Evolutionary conservation across 1,140 invertebrate genomes (phyloP), one percentile per base, ranked within the genome.

Genomic region (Eueides isabella): DNA sequence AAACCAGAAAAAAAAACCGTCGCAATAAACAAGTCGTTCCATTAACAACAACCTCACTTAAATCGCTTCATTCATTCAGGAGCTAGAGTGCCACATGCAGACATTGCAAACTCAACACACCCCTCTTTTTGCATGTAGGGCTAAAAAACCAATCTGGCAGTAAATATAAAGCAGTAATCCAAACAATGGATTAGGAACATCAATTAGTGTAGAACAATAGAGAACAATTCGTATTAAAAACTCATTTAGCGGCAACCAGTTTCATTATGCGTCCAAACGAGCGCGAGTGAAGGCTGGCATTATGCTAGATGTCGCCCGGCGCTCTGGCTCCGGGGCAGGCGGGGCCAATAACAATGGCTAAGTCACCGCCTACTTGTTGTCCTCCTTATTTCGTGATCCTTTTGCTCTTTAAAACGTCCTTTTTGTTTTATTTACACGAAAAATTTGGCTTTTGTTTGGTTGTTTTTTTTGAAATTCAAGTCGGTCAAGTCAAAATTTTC

Each of bases 141-240:
- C n/a, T n/a, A n/a, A n/a, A 44, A 48, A 48, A 19, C 16, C 16
- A 48, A 19, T 48, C 41, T 19, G n/a, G 41, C n/a, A 48, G 41
- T 48, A 48, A 48, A 48, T 2, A 48, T 48, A 48, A 48, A 48
- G 28, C 55, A 61, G 31, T 61, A 28, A 5, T 23, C 29, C 4
- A 63, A 63, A 28, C 31, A 69, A 7, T 6, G 23, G 23, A 69
- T 70, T 41, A 71, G 55, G 29, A 70, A 67, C 75, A 65, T 62
- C 67, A 72, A 76, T 73, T 77, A 70, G 41, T 67, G 71, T 63
- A 44, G 29, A 67, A 73, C 38, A 64, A 68, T 73, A 61, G 38
- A 65, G 55, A 63, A 70, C 66, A 64, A 67, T 75, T 72, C 38
- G 38, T 78, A 78, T 78, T 76, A 78, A 78, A 73, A 76, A 72